Evolutionary conservation across 2,888 invertebrate genomes (phyloP), one percentile per base, ranked within the genome.

Genomic region (Athripsodes cinereus): DNA sequence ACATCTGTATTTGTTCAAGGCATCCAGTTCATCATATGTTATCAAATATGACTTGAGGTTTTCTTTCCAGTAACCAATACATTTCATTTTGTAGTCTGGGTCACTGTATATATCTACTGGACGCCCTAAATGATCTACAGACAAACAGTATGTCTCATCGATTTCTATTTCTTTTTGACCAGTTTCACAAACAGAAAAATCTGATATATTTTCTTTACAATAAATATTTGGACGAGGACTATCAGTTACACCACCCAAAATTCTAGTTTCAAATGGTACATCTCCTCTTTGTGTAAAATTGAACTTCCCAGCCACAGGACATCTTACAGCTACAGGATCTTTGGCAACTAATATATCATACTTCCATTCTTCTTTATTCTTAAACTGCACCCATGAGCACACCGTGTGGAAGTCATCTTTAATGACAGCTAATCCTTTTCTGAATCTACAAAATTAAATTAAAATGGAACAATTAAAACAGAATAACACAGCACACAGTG

Each of bases 11-110:
- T 89, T 92, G 2, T 95, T 95, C 68, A 93, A 89, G 0, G 97
- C 93, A 79, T 98, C 97, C 67, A 96, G 81, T 70, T 95, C 95
- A 71, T 98, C 97, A 71, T 90, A 96, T 0, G 97, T 98, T 57
- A 98, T 90, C 47, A 98, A 75, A 72, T 97, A 97, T 0, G 97
- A 97, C 71, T 92, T 93, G 35, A 97, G 81, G 79, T 98, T 97
- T 72, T 98, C 97, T 72, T 96, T 95, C 95, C 96, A 98, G 73
- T 85, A 97, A 0, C 96, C 97, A 66, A 98, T 94, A 70, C 98
- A 98, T 70, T 94, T 94, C 88, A 98, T 89, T 71, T 86, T 88
- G 69, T 96, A 95, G 81, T 98, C 97, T 1, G 96, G 94, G 70
- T 93, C 92, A 81, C 90, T 93, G 82, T 95, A 95, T 69, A 96